Percentiles rank a stretch among this genome's conserved stretches.
Evolutionary conservation across 2,797 vertebrate species (phyloP).

Genomic region (Phaenicophaeus curvirostris): DNA sequence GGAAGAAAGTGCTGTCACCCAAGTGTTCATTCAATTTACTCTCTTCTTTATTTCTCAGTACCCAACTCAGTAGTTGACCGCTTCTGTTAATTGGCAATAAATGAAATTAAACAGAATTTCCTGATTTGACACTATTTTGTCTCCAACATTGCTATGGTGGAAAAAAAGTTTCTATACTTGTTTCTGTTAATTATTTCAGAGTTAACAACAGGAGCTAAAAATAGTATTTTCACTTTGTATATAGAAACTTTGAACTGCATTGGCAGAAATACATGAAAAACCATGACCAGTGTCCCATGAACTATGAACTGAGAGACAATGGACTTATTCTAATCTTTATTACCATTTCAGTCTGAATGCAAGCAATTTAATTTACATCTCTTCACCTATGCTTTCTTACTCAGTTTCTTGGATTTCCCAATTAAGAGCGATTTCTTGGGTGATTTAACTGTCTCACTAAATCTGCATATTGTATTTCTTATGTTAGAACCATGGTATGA

Average conservation of each 20-base stretch:
- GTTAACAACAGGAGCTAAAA: neutral
- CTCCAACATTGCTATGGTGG: neutral
- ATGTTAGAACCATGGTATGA: neutral
- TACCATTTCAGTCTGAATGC: neutral
- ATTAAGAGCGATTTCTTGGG: neutral
- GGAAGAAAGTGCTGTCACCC: neutral
- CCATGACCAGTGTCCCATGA: neutral
- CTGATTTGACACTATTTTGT: neutral
- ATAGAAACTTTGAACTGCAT: neutral
- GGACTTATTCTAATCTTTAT: neutral
- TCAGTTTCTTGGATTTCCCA: neutral
- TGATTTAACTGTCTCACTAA: neutral
- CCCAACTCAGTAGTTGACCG: neutral
- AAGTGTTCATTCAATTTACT: neutral
- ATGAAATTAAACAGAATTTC: neutral
- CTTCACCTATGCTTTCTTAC: neutral
- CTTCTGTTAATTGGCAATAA: neutral
- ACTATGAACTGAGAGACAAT: neutral
- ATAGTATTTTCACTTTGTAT: neutral
- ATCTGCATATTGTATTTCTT: neutral
- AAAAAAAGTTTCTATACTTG: neutral
- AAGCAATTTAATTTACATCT: neutral
- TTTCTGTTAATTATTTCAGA: neutral
- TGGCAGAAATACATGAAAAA: neutral
- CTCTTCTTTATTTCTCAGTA: neutral